Base-by-base conservation (phyloP, 2,797 vertebrate genomes). In the Luscinia luscinia region DNA sequence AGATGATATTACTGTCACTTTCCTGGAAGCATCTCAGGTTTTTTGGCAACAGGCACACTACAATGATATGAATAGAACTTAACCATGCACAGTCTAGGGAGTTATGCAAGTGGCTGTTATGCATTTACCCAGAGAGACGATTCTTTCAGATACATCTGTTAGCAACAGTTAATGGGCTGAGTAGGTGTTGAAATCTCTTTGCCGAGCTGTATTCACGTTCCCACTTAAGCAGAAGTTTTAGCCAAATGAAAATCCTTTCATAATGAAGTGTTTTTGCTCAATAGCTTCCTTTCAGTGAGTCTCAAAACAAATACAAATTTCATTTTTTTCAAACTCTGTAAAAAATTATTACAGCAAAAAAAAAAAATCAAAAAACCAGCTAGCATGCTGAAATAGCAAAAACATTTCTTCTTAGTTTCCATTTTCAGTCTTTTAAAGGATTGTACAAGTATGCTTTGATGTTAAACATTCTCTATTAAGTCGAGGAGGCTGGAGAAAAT, bases 81-180 rank as follows among this genome's bases (percentile, higher is more conserved):
- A 92, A 94, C 83, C 52, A 66, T 66, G 74, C 32, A 55, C 15
- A 83, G 20, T 13, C 58, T 38, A 69, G 63, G 76, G 48, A 84
- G 83, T 91, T 87, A 87, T 78, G 66, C 55, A 90, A 82, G 55
- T 26, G 41, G 32, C 51, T 57, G 48, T 28, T 87, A 74, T 55
- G 21, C 46, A 61, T 89, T 86, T 81, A 72, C 4, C 52, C 41
- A 52, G 5, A 67, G 20, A 51, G 24, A 87, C 27, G 69, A 78
- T 34, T 75, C 79, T 83, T 77, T 62, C 38, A 81, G 40, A 48
- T 40, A n/a, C 0, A 1, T 83, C 46, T 92, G 38, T 79, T 94
- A 89, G 63, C 67, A 92, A 76, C 51, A 90, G 67, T 90, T 96
- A 93, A 95, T 67, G 86, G 12, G 23, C 2, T 76, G 80, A 88